These are phyloP conservation scores for Pseudomyrmex flavicornis DNA, from an alignment of 1,140 invertebrate genomes.

Conservation along the genomic window DNA sequence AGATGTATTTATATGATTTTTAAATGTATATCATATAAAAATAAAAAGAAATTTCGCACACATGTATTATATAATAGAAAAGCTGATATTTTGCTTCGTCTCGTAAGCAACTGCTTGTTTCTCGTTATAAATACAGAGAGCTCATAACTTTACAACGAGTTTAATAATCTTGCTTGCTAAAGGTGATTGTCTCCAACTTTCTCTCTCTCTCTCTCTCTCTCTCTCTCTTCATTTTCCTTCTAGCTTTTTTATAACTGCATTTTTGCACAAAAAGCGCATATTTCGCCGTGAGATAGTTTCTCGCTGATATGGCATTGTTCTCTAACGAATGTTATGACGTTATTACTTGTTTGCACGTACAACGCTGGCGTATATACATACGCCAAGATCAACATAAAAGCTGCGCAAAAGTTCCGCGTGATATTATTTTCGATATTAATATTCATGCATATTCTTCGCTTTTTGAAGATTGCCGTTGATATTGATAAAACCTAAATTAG, in stretches of 20 bases:
- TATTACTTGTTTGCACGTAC: constrained; percentile 9
- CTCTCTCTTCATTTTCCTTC: not conserved
- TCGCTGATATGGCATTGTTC: constrained; percentile 26
- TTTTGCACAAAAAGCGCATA: constrained; percentile 47
- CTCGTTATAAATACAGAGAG: constrained; percentile 9
- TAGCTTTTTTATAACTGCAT: constrained; percentile 34
- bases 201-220: not conserved
- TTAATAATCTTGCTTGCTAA: constrained; percentile 54
- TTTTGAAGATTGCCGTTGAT: constrained; percentile 6
- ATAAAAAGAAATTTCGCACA: not conserved
- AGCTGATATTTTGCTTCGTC: constrained; percentile 13
- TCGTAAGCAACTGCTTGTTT: constrained; percentile 22
- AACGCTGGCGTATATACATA: not conserved
- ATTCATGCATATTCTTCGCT: constrained; percentile 32
- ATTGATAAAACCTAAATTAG: constrained; percentile 20
- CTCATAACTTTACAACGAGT: constrained; percentile 44
- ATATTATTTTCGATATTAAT: constrained; percentile 40
- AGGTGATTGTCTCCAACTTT: constrained; percentile 21
- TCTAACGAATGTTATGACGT: constrained; percentile 36
- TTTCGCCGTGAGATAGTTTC: constrained; percentile 29
- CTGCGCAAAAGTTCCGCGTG: not conserved
- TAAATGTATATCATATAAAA: constrained; percentile 8
- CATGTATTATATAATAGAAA: not conserved
- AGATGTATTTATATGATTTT: not conserved
- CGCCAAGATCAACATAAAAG: constrained; percentile 2